Evolutionary conservation across 2,888 invertebrate species (phyloP), one percentile per base, ranked within the genome.

Genomic region (Choreutis nemorana): DNA sequence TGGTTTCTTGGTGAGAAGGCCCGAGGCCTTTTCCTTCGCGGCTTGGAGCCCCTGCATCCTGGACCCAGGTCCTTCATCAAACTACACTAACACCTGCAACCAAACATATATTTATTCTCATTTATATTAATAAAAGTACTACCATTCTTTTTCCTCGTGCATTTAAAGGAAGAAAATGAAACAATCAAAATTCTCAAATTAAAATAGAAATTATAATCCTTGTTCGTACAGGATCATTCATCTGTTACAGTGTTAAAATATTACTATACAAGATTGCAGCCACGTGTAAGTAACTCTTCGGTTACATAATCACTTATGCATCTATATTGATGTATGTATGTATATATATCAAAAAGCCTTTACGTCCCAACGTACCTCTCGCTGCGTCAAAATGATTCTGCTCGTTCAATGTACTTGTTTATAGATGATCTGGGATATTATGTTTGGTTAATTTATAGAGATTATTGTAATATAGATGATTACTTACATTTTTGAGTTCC

Each of bases 11-110:
- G 70, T 66, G 53, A 78, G 73, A 38, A 78, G 66, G 54, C 75
- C 73, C 22, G 77, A 67, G 50, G 75, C 77, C 62, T 75, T 78
- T 50, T 78, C 73, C 55, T 78, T 78, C 55, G 77, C 77, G 61
- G 77, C 71, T 40, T 63, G 64, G 44, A 78, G 66, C 67, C 68
- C 77, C 65, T 75, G 72, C 77, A 78, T 77, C 50, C 49, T 52
- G 53, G 44, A 45, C 50, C 44, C 50, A 49, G 46, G 44, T 58
- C 50, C 71, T 58, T 50, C 77, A 73, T 75, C 60, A 65, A 72
- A 56, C 40, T 50, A 48, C 50, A 54, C 52, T 55, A 61, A 52
- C 54, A 58, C 68, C 70, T 70, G 45, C 0, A 44, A 44, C 34
- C n/a, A 41, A 36, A 14, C 14, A 12, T 28, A 15, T 14, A 18